Evolutionary conservation across 2,797 vertebrate species (phyloP), one percentile per base, ranked within the genome.

Genomic region (Nothura maculosa): DNA sequence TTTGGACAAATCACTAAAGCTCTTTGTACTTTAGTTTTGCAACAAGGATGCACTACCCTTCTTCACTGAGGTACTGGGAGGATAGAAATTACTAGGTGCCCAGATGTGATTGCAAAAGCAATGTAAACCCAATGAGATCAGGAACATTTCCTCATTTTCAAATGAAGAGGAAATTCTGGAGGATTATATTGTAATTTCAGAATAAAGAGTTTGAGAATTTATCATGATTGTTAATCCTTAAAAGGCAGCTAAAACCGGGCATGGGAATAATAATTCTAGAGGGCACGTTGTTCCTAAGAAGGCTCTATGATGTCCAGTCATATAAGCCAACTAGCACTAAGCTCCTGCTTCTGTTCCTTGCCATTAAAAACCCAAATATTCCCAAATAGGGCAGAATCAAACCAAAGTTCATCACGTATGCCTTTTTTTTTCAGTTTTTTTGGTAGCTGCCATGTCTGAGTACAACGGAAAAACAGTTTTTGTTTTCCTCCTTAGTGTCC

Each of bases 21-120:
- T 63, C 38, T 18, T 10, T 32, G 9, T 54, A 27, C 22, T 58
- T 30, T 25, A 28, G 25, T 54, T 48, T 32, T 83, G 57, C 73
- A 63, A 60, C 69, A 43, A 2, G 38, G 34, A 30, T 36, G 14
- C 17, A 19, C 0, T 9, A 21, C 10, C 20, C 64, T 48, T 68
- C 32, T 61, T 22, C 30, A 0, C 1, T 4, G 54, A 4, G 3
- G 3, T 10, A 12, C 43, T 1, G 1, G 8, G 40, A 47, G 47
- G 27, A 22, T 73, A 42, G 68, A 60, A 43, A 43, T 15, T 16
- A 57, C 0, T 1, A 60, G 12, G 10, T 48, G n/a, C 50, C 81
- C 50, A 50, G 50, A 9, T 16, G 1, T 0, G 52, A 18, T 70
- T 52, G 14, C 68, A 74, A 45, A 21, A 76, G 10, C 50, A 73